Conservation (phyloP, 1,140 invertebrate species). For the Drosophila auraria region DNA sequence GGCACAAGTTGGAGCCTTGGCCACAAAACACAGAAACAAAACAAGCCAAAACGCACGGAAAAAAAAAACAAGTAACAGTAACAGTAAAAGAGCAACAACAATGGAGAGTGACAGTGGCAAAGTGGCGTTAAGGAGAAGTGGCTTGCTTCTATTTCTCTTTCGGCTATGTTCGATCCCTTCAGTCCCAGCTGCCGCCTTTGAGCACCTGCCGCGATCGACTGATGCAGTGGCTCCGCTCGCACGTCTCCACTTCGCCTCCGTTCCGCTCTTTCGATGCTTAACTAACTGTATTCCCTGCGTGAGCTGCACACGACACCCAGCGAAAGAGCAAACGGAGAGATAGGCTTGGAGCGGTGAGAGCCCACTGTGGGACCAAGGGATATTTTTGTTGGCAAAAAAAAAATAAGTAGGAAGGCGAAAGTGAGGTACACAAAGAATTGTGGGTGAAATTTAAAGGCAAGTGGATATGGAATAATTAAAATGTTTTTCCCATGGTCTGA, state of each 20-base stretch:
- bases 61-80: slow-evolving; percentile 15
- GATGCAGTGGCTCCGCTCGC: slow-evolving; percentile 11
- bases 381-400: neutral
- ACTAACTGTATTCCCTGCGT: slow-evolving; percentile 23
- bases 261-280: slow-evolving; percentile 11
- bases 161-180: slow-evolving; percentile 1
- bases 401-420: no score
- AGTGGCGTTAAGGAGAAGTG: neutral
- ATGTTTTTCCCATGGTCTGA: no score
- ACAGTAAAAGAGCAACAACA: slow-evolving; percentile 6
- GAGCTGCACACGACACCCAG: slow-evolving; percentile 34
- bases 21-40: slow-evolving; percentile 21
- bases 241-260: neutral
- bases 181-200: slow-evolving; percentile 19
- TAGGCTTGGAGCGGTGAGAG: neutral
- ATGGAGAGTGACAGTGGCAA: neutral
- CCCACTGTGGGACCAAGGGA: neutral
- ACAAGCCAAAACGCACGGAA: slow-evolving; percentile 7
- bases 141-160: neutral
- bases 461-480: no score
- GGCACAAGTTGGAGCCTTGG: slow-evolving; percentile 21
- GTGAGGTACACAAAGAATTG: no score
- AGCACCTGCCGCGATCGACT: slow-evolving; percentile 31
- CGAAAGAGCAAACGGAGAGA: slow-evolving; percentile 1
- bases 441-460: no score